Evolutionary conservation across 2,888 invertebrate species (phyloP).

Genomic region (Drosophila mercatorum): DNA sequence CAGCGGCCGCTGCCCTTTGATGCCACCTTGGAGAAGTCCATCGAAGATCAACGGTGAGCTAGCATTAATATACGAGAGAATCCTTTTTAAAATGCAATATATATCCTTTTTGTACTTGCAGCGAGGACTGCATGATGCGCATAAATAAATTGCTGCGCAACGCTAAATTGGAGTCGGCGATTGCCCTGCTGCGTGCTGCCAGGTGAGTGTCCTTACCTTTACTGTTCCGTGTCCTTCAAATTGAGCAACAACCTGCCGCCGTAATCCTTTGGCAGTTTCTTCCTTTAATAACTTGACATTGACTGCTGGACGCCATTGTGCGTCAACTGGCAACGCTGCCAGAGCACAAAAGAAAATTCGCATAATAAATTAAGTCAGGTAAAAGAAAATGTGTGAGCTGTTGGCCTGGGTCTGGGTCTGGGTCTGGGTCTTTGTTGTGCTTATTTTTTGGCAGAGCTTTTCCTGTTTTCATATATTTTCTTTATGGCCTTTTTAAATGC

Average conservation of each 20-base stretch:
- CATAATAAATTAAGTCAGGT: conserved; percentile 75
- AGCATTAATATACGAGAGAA: background rate
- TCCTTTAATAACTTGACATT: conserved; percentile 78
- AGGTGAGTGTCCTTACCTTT: conserved; percentile 85
- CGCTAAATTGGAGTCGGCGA: conserved; percentile 90
- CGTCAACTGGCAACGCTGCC: conserved; percentile 2
- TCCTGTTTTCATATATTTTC: conserved; percentile 1
- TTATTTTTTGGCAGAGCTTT: conserved; percentile 14
- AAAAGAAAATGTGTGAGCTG: conserved; percentile 37
- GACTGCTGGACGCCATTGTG: conserved; percentile 57
- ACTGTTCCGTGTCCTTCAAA: conserved; percentile 28
- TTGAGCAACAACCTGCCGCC: conserved; percentile 50
- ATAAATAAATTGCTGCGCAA: conserved; percentile 91
- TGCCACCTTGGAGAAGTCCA: conserved; percentile 91
- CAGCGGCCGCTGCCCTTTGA: conserved; percentile 92
- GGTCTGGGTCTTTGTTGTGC: conserved; percentile 8
- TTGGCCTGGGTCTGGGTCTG: background rate
- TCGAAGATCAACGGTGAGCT: conserved; percentile 94
- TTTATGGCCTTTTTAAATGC: background rate
- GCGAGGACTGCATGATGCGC: conserved; percentile 93
- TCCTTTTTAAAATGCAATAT: conserved; percentile 10
- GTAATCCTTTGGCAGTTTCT: conserved; percentile 60
- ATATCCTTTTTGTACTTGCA: conserved; percentile 83
- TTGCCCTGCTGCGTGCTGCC: conserved; percentile 92
- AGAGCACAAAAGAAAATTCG: conserved; percentile 67